Base-by-base conservation (phyloP, 2,113 vertebrate genomes). In the Antechinus stuartii region DNA sequence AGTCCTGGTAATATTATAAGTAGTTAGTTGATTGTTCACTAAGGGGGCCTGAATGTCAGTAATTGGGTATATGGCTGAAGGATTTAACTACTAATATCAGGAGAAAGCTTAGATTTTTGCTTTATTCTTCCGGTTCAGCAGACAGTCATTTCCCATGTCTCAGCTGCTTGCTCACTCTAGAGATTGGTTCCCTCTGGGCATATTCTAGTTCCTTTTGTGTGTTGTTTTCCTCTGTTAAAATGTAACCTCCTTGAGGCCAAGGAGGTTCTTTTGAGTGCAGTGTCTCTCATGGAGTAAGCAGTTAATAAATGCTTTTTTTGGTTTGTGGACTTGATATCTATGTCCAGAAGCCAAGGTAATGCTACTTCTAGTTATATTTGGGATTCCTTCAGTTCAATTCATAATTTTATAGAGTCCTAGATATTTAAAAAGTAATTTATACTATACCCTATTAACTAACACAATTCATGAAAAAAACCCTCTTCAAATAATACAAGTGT, bases 381-480 rank as follows among this genome's bases (percentile, higher is more conserved):
- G 90, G 68, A 84, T 84, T 84, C 24, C 92, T 96, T 54, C n/a
- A 42, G 0, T 19, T 91, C 27, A 3, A 6, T 25, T 76, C 50
- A 94, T 94, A 95, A 24, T 94, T 95, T 42, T 91, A 76, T 92
- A 94, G 27, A 26, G 1, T 23, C 14, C 9, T 26, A 89, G 11
- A 14, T 27, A 57, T 92, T 91, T 56, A 57, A n/a, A 27, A 84
- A 57, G 49, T 46, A 91, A 46, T 92, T 96, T 93, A 49, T 95
- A 61, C 11, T 93, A 6, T 49, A 25, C 92, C 23, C 6, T 42
- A 84, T 84, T 8, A 84, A 42, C 14, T 16, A 42, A 84, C 19
- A 84, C n/a, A 84, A 22, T 42, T 84, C 16, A 42, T 42, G 42
- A 76, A 76, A 84, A 76, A 56, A 42, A 84, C 6, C 19, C 19